Evolutionary conservation across 2,888 invertebrate genomes (phyloP).

Genomic region (Carpatolechia fugitivella): DNA sequence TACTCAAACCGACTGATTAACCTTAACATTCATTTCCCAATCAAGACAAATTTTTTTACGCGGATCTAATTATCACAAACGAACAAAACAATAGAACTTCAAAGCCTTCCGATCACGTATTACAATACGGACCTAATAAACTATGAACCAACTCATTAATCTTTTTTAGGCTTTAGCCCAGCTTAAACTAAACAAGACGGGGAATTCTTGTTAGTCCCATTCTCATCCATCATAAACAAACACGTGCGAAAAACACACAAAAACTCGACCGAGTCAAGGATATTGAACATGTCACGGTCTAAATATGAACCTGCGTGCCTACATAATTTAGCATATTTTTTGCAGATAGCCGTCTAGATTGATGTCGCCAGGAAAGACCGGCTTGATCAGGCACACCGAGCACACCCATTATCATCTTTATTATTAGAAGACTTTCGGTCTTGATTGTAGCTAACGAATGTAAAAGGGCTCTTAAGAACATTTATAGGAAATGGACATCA

Average conservation of each 20-base stretch:
- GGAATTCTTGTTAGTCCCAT: not conserved
- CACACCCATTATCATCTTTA: not conserved
- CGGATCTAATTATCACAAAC: not conserved
- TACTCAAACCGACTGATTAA: not conserved
- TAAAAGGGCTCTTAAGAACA: too few relatives aligned
- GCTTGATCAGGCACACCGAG: conserved; percentile 9
- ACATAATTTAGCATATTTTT: not conserved
- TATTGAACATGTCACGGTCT: conserved; percentile 15
- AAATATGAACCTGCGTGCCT: conserved; percentile 1
- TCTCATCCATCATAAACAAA: conserved; percentile 14
- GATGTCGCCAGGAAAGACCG: conserved; percentile 7
- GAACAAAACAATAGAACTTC: not conserved
- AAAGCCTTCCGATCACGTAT: not conserved
- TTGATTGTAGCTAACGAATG: too few relatives aligned
- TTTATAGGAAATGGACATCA: too few relatives aligned
- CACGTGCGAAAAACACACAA: conserved; percentile 29
- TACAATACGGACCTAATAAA: not conserved
- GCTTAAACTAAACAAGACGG: too few relatives aligned
- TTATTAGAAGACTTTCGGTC: not conserved
- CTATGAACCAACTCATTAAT: not conserved
- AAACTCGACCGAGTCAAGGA: conserved; percentile 41
- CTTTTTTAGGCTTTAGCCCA: too few relatives aligned
- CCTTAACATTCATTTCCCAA: too few relatives aligned
- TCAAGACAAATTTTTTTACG: not conserved
- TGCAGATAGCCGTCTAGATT: not conserved